Evolutionary conservation across 2,113 vertebrate genomes (phyloP), one percentile per base, ranked within the genome.

Genomic region (Limnothrissa miodon): DNA sequence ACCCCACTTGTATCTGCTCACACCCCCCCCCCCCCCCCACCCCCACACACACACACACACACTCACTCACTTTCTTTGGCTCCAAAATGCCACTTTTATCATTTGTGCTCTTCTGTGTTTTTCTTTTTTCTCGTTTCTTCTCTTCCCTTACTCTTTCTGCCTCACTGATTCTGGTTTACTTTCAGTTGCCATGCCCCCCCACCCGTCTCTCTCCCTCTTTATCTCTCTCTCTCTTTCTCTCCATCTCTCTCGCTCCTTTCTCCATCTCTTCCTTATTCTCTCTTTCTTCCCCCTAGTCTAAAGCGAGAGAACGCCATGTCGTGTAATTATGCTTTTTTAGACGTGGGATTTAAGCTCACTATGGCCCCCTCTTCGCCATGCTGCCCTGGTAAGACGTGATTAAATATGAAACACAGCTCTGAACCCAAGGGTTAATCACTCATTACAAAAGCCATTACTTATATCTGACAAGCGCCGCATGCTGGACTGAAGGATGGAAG

Each of bases 391-490:
- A 87, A 87, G 87, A 84, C 82, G 56, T 90, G 92, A 93, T 91
- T 92, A 90, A 89, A 93, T 92, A 82, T 86, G 86, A 92, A 74
- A 93, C 87, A 84, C 87, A 83, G 80, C 89, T 83, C 85, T 91
- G 89, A 92, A 91, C 90, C 89, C 84, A 59, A 82, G 85, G 91
- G 90, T 93, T 93, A 93, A 93, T 92, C 90, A 92, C 89, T 87
- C 85, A 92, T 93, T 93, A 90, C 82, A 89, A 91, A 93, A 90
- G 80, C 83, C 91, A 93, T 93, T 92, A 91, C 89, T 94, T 94
- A 82, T 86, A 89, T 86, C 87, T 90, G 90, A 92, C 89, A 92
- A 91, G 90, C 88, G 89, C 84, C 86, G 79, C 39, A 84, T 86
- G 85, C 90, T 39, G 66, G 33, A 33, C 33, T 17, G 29, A 74